These are phyloP conservation scores for Boleophthalmus pectinirostris DNA, from an alignment of 2,113 vertebrate species.

Conservation along the genomic window DNA sequence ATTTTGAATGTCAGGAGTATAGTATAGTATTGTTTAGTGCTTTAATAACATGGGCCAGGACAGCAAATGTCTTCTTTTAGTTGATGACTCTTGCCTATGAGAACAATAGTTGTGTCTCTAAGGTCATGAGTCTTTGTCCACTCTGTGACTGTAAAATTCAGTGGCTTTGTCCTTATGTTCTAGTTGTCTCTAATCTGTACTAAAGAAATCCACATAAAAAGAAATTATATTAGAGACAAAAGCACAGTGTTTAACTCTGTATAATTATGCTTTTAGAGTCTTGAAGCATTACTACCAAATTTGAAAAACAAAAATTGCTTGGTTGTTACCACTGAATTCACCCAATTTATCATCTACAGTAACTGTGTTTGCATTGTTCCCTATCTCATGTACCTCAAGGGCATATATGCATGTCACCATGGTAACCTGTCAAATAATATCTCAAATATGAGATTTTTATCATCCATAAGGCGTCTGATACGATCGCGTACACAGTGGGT, in stretches of 20 bases:
- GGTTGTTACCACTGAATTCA: not conserved
- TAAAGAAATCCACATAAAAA: not conserved
- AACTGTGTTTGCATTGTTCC: not conserved
- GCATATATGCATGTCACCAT: not conserved
- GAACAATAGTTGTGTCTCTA: conserved; percentile 1
- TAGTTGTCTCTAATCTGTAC: not conserved
- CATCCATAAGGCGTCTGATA: not conserved
- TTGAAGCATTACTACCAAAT: not conserved
- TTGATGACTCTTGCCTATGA: conserved; percentile 1
- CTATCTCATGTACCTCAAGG: not conserved
- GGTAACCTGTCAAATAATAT: not conserved
- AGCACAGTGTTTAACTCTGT: not conserved
- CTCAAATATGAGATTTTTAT: not conserved
- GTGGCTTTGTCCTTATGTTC: not conserved
- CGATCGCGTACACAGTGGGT: not conserved
- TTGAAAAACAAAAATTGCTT: too few species aligned
- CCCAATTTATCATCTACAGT: not conserved
- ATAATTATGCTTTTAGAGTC: not conserved
- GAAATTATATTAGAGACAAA: not conserved
- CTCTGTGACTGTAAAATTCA: not conserved
- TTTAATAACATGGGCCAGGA: not conserved
- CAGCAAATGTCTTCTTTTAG: not conserved
- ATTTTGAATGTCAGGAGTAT: not conserved
- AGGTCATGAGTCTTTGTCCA: conserved; percentile 1
- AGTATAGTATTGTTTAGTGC: not conserved